Evolutionary conservation across 2,888 invertebrate species (phyloP), one percentile per base, ranked within the genome.

Genomic region (Synergus itoensis): DNA sequence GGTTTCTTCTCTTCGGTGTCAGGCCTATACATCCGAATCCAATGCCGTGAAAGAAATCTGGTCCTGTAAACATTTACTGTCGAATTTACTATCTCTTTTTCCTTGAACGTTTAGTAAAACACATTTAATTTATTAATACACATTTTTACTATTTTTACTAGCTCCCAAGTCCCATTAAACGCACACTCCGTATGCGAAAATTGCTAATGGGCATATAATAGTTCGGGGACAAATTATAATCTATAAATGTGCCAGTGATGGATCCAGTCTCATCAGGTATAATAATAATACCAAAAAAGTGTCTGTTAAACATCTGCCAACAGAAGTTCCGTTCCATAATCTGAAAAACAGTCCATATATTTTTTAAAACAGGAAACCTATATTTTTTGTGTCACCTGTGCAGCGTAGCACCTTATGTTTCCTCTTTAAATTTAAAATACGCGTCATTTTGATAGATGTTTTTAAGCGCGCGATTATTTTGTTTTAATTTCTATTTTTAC

Each of bases 141-240:
- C n/a, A 8, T n/a, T 60, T 60, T 18, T 11, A 21, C 9, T 60
- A 60, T 9, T 21, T 21, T 60, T n/a, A 0, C n/a, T n/a, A 28
- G 53, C 53, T 60, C 21, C 60, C 7, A 21, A 7, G 11, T 18
- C 1, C 21, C 11, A 60, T 60, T 60, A 21, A 11, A 21, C 11
- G 18, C n/a, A 12, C 11, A n/a, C 9, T 14, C 45, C 16, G 7
- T 40, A 18, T 14, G 28, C 16, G 43, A 48, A 69, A 14, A 80
- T 83, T 85, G 84, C 80, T 88, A 88, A 89, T 87, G 90, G 87
- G 87, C 85, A 86, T 89, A 87, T 89, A 89, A 90, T 90, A 84
- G 85, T 82, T 79, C 60, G 79, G 77, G 80, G 69, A 80, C 79
- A 78, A 76, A 75, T 65, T 73, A 45, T 57, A 65, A 73, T 36